phyloP scores from a whole-genome alignment of 2,797 vertebrate genomes.

The Enteromius radiatus region DNA sequence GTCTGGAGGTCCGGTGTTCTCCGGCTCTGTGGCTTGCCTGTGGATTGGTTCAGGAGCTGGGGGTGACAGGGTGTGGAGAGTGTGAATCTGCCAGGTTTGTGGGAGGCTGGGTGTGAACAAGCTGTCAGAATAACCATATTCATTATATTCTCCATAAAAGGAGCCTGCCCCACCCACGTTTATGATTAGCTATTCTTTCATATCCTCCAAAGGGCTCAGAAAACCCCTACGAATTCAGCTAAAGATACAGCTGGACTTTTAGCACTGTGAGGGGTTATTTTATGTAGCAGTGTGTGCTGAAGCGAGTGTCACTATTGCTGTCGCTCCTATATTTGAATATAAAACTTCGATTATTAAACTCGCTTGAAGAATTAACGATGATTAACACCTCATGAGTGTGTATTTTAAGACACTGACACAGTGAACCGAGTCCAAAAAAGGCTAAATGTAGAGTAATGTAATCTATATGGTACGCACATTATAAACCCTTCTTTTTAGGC shows the following conservation, averaged over 20 bases:
- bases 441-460: not conserved
- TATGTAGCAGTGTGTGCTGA: not conserved
- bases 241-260: constrained; percentile 4
- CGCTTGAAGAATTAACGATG: no score
- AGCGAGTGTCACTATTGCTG: not conserved
- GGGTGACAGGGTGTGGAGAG: constrained; percentile 45
- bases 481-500: not conserved
- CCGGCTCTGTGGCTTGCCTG: constrained; percentile 21
- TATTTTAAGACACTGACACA: not conserved
- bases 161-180: constrained; percentile 32
- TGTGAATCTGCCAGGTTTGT: constrained; percentile 56
- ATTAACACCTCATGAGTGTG: no score
- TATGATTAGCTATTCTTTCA: constrained; percentile 36
- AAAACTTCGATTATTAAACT: no score
- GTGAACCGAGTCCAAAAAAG: not conserved
- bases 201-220: constrained; percentile 25
- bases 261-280: not conserved
- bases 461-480: not conserved
- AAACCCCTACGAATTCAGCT: constrained; percentile 6
- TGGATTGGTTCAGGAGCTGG: constrained; percentile 37
- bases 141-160: constrained; percentile 59
- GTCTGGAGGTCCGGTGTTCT: constrained; percentile 29
- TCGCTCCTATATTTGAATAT: not conserved
- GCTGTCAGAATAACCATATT: constrained; percentile 59
- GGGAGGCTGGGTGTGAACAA: constrained; percentile 56